phyloP scores from a whole-genome alignment of 2,797 vertebrate species.

The Serranus cabrilla region DNA sequence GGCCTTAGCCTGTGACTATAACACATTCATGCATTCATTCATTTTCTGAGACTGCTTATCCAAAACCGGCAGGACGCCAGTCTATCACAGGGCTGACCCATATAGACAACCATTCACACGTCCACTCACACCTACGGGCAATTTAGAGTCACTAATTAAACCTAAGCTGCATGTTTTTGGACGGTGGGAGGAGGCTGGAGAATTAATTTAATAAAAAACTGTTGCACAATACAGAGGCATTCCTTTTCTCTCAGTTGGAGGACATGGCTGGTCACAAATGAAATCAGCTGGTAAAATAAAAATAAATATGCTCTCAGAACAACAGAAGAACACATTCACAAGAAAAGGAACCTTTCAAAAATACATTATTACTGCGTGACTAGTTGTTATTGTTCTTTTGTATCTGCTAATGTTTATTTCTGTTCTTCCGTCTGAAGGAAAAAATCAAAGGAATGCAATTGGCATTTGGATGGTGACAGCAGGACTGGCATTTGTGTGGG shows the following conservation, averaged over 20 bases:
- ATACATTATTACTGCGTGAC: not conserved
- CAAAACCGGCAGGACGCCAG: too few species aligned
- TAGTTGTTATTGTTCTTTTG: conserved; percentile 8
- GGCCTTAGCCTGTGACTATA: conserved; percentile 1
- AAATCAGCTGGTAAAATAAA: conserved; percentile 8
- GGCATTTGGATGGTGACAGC: conserved; percentile 35
- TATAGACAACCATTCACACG: too few species aligned
- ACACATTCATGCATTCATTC: too few species aligned
- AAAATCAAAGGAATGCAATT: conserved; percentile 5
- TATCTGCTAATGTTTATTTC: conserved; percentile 7
- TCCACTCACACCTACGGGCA: too few species aligned
- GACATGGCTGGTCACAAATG: not conserved
- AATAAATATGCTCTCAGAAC: conserved; percentile 21
- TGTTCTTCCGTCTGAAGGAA: not conserved
- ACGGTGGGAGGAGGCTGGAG: too few species aligned
- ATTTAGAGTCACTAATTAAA: too few species aligned
- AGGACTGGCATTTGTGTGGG: conserved; percentile 44
- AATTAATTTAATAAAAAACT: too few species aligned
- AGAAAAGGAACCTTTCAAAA: conserved; percentile 13
- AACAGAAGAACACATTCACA: conserved; percentile 1
- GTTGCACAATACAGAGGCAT: conserved; percentile 19
- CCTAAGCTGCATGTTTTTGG: too few species aligned
- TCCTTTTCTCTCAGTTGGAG: too few species aligned
- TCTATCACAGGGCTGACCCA: too few species aligned
- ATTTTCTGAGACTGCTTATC: too few species aligned